Conservation (phyloP, 2,113 vertebrate species). For the Strigops habroptila region DNA sequence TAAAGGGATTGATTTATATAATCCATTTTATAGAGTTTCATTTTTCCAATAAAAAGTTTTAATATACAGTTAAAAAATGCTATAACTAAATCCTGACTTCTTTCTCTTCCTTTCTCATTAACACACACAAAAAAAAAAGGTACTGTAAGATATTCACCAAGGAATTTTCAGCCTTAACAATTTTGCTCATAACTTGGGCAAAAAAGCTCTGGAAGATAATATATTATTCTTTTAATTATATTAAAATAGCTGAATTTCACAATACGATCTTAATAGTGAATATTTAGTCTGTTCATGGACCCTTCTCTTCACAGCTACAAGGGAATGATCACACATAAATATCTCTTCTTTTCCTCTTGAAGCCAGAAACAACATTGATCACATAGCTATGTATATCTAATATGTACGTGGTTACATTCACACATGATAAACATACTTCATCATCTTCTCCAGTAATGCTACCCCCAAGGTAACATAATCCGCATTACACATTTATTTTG, state of each 20-base stretch:
- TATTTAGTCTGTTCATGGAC: neutral
- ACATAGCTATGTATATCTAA: neutral
- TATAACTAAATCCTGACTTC: neutral
- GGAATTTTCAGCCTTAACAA: neutral
- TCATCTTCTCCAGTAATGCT: neutral
- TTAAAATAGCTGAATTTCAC: neutral
- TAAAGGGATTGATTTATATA: neutral
- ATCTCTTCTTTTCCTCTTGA: neutral
- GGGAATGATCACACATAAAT: neutral
- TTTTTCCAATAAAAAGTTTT: neutral
- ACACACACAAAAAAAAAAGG: neutral
- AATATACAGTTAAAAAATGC: neutral
- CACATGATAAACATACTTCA: neutral
- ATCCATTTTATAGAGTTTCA: neutral
- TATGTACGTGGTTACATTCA: rapidly evolving
- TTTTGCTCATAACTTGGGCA: neutral
- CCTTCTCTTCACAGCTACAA: neutral
- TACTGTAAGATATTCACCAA: neutral
- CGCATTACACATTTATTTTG: neutral
- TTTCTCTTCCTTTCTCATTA: neutral
- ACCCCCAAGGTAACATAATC: neutral
- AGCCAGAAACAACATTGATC: neutral
- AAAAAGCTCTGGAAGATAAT: neutral
- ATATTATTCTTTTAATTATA: neutral
- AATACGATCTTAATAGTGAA: neutral